Base-by-base conservation (phyloP, 2,888 invertebrate species). In the Apodemia duryi region DNA sequence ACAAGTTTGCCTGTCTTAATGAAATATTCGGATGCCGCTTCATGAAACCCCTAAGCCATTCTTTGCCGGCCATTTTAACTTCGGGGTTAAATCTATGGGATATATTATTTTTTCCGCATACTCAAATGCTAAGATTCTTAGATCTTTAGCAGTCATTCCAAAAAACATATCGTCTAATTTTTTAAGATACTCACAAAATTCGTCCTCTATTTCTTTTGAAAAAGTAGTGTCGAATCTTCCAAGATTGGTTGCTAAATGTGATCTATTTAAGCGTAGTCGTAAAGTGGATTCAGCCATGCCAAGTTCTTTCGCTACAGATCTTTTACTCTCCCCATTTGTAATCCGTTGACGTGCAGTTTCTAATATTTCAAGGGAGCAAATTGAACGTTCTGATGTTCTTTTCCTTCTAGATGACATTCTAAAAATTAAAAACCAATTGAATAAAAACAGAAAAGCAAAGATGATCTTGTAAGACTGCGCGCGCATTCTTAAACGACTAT, bases 51-150 rank as follows among this genome's bases (percentile, higher is more conserved):
- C 65, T 38, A 21, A 62, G 29, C 61, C 65, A 52, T 51, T 65
- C 61, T 13, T 35, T 65, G 10, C 54, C 65, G 11, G 65, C 51
- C 11, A 52, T 52, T 61, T 65, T 65, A 35, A n/a, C 28, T 61
- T 46, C 32, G 28, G 38, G 41, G 35, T 65, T 32, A 21, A 65
- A 52, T n/a, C 46, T 41, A 32, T 43, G n/a, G 10, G 38, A n/a
- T 32, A 61, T 61, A 10, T 51, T 61, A 7, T 61, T 51, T 38
- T 38, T 65, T 64, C 65, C 21, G 70, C 68, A 46, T 70, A 67
- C 49, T 62, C 60, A 61, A 65, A 67, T 49, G 32, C 62, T 62
- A 62, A 21, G 6, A 7, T 49, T 28, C 28, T 13, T 28, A 62
- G 46, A 46, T 1, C 62, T 32, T 43, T 29, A 29, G 46, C 28